Evolutionary conservation across 1,140 invertebrate genomes (phyloP), one percentile per base, ranked within the genome.

Genomic region (Scylla paramamosain): DNA sequence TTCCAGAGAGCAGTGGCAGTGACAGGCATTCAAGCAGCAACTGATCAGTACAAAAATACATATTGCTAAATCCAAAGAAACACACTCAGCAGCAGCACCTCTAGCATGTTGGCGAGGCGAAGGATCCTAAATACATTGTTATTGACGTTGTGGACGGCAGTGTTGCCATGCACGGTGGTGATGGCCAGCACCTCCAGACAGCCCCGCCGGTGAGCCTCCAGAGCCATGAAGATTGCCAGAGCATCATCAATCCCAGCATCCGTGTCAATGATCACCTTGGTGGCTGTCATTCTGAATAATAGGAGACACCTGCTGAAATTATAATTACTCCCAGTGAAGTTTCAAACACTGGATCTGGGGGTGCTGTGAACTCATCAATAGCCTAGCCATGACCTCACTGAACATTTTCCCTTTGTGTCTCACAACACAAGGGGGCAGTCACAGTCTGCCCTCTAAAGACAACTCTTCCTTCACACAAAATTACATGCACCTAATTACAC

Each of bases 211-310:
- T 98, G 97, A 4, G 97, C 97, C 28, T 97, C 96, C 0, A 98
- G 96, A 1, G 98, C 96, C 95, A 98, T 96, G 25, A 98, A 96
- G 8, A 98, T 96, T 0, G 98, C 98, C 96, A 98, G 97, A 29
- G 98, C 98, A 97, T 98, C 98, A 96, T 98, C 98, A 28, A 97
- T 97, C 0, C 98, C 98, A 31, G 97, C 97, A 96, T 98, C 98
- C 67, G 97, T 97, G 96, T 98, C 98, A 8, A 96, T 96, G 87
- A 98, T 97, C 29, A 98, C 97, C 59, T 95, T 96, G 59, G 94
- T 87, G 95, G 87, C 95, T 91, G 91, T 32, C 93, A 93, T 96
- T 94, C 67, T 96, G 93, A 14, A 94, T 77, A 88, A 46, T 31
- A 86, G 29, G 3, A 92, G 31, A 45, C 25, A 14, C 16, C 2